A percentile compares a stretch with the other conserved stretches of the same genome.
These are phyloP conservation scores for Drosophila mayaguana DNA, from an alignment of 2,888 invertebrate genomes.

Conservation along the genomic window DNA sequence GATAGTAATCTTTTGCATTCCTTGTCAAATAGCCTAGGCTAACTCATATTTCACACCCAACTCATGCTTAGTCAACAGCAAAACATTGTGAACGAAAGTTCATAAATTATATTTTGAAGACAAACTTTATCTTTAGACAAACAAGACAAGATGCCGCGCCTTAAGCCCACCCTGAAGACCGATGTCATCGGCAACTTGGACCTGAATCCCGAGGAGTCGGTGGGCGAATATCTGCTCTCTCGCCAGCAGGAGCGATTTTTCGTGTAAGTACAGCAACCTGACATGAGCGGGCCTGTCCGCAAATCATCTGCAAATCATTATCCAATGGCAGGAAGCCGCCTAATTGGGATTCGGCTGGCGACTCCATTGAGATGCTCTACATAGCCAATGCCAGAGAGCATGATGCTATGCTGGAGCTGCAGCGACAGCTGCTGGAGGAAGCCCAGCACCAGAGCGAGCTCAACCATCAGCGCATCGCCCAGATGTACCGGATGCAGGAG, in stretches of 20 bases:
- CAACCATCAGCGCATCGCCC: conserved; percentile 78
- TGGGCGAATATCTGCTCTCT: conserved; percentile 81
- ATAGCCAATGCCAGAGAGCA: conserved; percentile 83
- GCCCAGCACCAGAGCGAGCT: conserved; percentile 71
- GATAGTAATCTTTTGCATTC: not conserved
- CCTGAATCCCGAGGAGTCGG: conserved; percentile 81
- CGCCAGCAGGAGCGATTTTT: conserved; percentile 81
- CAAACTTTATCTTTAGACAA: not conserved
- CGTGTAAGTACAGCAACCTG: conserved; percentile 69
- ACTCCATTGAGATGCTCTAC: conserved; percentile 82
- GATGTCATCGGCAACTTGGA: conserved; percentile 84
- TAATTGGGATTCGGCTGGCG: conserved; percentile 84
- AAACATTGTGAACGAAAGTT: not conserved
- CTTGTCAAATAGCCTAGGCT: not conserved
- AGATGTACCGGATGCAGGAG: conserved; percentile 78
- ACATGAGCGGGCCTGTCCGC: not conserved
- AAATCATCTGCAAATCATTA: not conserved
- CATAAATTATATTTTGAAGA: conserved; percentile 24
- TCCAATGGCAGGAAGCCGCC: conserved; percentile 79
- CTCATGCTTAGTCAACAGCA: conserved; percentile 2
- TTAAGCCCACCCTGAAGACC: conserved; percentile 81
- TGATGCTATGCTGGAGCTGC: conserved; percentile 77
- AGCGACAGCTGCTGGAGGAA: conserved; percentile 79
- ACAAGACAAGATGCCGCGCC: conserved; percentile 78
- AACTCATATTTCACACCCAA: conserved; percentile 4